A percentile compares a stretch with the other conserved stretches of the same genome.
These are phyloP conservation scores for Automeris io DNA, from an alignment of 2,888 invertebrate genomes.

Conservation along the genomic window DNA sequence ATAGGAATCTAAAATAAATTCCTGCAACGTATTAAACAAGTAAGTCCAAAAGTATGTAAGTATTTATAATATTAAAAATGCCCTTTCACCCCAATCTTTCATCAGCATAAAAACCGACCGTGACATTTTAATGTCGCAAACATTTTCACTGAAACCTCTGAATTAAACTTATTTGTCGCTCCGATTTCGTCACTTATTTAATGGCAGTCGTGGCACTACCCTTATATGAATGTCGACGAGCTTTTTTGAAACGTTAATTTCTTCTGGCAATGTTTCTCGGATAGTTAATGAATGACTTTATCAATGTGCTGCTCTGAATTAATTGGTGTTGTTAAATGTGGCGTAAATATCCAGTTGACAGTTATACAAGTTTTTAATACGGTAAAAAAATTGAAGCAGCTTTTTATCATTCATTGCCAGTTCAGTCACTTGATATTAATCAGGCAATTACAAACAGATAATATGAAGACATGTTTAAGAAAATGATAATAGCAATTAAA, in stretches of 20 bases:
- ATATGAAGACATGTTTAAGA: too few species aligned
- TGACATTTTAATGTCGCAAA: slow-evolving; percentile 64
- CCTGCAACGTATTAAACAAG: too few species aligned
- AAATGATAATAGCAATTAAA: too few species aligned
- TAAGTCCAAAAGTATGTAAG: too few species aligned
- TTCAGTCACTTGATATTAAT: too few species aligned
- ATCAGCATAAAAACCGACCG: slow-evolving; percentile 50
- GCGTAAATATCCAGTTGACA: slow-evolving; percentile 1
- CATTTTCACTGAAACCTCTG: slow-evolving; percentile 12
- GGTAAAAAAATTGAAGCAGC: too few species aligned
- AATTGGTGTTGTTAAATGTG: slow-evolving; percentile 3
- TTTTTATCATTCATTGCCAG: too few species aligned
- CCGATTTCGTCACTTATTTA: slow-evolving; percentile 48
- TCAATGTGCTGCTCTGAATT: slow-evolving; percentile 3
- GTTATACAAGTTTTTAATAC: too few species aligned
- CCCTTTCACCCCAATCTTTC: slow-evolving; percentile 40
- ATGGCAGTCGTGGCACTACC: slow-evolving; percentile 26
- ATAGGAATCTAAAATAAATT: too few species aligned
- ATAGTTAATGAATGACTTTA: slow-evolving; percentile 11
- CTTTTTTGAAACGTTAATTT: slow-evolving; percentile 5
- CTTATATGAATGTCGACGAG: slow-evolving; percentile 3
- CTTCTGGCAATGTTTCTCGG: slow-evolving; percentile 4
- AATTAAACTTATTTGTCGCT: slow-evolving; percentile 42
- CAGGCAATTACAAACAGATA: too few species aligned
- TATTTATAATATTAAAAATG: slow-evolving; percentile 31